A percentile compares a stretch with the other conserved stretches of the same genome.
These are phyloP conservation scores for Chamaetylas fuelleborni DNA, from an alignment of 2,113 vertebrate species.

Conservation along the genomic window DNA sequence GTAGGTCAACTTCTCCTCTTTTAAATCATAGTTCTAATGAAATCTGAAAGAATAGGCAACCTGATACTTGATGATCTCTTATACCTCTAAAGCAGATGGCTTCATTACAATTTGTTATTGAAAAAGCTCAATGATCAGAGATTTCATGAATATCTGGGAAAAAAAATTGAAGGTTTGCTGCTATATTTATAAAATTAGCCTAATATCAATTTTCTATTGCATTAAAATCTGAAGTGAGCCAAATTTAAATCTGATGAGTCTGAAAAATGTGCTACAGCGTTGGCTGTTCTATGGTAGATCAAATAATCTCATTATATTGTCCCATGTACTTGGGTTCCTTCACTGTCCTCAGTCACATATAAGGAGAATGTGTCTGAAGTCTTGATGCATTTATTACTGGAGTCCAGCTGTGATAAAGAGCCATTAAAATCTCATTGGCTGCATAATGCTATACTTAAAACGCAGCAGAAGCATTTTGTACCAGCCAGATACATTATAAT, in stretches of 20 bases:
- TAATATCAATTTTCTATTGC: slow-evolving; percentile 55
- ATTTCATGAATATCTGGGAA: slow-evolving; percentile 27
- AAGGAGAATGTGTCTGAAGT: slow-evolving; percentile 5
- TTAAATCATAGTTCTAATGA: not conserved
- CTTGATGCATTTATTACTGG: slow-evolving; percentile 28
- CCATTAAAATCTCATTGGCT: slow-evolving; percentile 57
- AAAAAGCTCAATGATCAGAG: slow-evolving; percentile 8
- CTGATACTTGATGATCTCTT: not conserved
- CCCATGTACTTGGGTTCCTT: not conserved
- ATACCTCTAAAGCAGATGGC: slow-evolving; percentile 6
- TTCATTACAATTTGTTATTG: not conserved
- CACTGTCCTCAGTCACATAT: not conserved
- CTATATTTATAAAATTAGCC: slow-evolving; percentile 1
- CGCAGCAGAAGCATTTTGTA: slow-evolving; percentile 46
- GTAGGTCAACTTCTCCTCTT: not conserved
- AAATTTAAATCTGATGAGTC: slow-evolving; percentile 25
- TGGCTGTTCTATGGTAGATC: slow-evolving; percentile 31
- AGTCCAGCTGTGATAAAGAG: slow-evolving; percentile 43
- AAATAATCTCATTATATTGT: slow-evolving; percentile 62
- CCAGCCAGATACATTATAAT: not conserved
- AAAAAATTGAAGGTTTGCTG: slow-evolving; percentile 40
- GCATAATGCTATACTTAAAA: slow-evolving; percentile 15
- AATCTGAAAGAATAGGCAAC: not conserved
- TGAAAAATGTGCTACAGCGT: slow-evolving; percentile 37
- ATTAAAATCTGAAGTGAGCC: slow-evolving; percentile 57